These are phyloP conservation scores for Alosa sapidissima DNA, from an alignment of 2,797 vertebrate genomes.

Conservation along the genomic window DNA sequence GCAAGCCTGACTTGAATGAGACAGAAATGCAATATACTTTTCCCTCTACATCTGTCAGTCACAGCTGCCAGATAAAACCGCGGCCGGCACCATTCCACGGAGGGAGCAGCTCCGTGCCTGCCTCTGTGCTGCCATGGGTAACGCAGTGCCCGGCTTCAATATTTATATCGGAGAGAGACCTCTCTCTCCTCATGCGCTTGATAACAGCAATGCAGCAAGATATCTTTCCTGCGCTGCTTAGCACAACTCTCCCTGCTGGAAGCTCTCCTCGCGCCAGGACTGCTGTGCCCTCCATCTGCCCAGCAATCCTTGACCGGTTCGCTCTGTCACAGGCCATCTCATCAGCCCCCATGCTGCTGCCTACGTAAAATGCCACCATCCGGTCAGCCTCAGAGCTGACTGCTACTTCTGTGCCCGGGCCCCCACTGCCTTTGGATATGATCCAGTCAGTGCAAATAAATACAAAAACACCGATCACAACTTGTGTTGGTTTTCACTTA, in stretches of 20 bases:
- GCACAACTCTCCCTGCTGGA: constrained; percentile 23
- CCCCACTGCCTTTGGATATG: constrained; percentile 31
- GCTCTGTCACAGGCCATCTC: constrained; percentile 49
- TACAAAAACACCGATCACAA: neutral
- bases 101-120: neutral
- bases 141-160: neutral
- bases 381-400: constrained; percentile 32
- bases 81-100: neutral
- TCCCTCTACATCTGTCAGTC: constrained; percentile 15
- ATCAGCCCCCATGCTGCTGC: constrained; percentile 40
- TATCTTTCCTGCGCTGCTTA: constrained; percentile 34
- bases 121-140: neutral
- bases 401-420: constrained; percentile 40
- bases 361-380: constrained; percentile 43
- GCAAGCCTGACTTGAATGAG: neutral
- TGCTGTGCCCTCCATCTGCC: constrained; percentile 42
- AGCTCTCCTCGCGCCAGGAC: constrained; percentile 28
- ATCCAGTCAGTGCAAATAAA: neutral
- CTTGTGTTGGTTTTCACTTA: neutral
- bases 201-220: constrained; percentile 32
- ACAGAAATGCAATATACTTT: neutral
- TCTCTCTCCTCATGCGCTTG: constrained; percentile 24
- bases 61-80: constrained; percentile 5
- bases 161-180: constrained; percentile 28
- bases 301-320: constrained; percentile 43